Evolutionary conservation across 2,113 vertebrate genomes (phyloP).

Genomic region (Podarcis cretensis): DNA sequence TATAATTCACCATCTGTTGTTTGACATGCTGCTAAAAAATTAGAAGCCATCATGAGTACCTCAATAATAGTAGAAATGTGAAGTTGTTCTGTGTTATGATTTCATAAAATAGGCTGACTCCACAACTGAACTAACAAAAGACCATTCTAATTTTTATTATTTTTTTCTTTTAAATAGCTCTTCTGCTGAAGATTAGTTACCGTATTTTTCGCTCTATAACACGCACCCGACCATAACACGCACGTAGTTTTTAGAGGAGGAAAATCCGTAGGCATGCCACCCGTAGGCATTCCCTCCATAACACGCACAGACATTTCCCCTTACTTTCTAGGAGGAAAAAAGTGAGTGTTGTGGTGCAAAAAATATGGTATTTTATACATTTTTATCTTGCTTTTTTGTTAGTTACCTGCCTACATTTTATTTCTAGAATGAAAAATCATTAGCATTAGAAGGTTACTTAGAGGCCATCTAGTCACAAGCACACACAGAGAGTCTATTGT

Average conservation of each 20-base stretch:
- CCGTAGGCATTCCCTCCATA: too few species aligned
- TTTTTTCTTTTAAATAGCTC: neutral
- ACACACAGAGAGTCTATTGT: neutral
- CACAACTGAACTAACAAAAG: neutral
- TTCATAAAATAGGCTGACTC: conserved; percentile 32
- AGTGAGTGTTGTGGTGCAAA: too few species aligned
- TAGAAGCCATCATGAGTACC: conserved; percentile 33
- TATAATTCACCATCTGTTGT: conserved; percentile 22
- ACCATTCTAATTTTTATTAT: neutral
- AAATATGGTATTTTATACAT: neutral
- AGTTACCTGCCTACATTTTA: neutral
- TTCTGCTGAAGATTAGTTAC: neutral
- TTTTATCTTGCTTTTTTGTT: neutral
- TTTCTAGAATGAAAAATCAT: neutral
- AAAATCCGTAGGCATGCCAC: too few species aligned
- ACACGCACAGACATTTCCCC: too few species aligned
- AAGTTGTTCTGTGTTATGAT: conserved; percentile 5
- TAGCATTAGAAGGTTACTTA: neutral
- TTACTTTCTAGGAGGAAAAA: too few species aligned
- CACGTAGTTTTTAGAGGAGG: too few species aligned
- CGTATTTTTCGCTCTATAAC: too few species aligned
- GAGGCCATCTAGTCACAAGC: neutral
- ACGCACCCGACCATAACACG: too few species aligned
- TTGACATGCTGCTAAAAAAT: conserved; percentile 25
- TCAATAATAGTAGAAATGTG: conserved; percentile 22